phyloP scores from a whole-genome alignment of 2,113 vertebrate genomes.

The Pluvianellus socialis region DNA sequence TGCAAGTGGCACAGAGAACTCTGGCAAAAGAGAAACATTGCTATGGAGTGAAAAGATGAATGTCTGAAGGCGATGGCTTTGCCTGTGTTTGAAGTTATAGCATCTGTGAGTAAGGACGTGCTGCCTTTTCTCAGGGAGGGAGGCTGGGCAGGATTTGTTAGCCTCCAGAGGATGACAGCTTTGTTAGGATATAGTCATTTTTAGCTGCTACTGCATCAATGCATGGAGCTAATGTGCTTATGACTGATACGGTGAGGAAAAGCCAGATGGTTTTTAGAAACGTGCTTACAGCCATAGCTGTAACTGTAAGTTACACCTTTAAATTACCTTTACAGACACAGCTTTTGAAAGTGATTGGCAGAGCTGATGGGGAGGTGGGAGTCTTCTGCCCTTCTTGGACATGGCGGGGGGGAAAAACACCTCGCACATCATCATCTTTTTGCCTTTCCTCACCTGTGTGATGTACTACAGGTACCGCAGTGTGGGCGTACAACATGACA shows the following conservation, averaged over 20 bases:
- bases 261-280: background rate
- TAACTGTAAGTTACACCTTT: background rate
- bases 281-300: background rate
- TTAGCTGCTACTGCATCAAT: background rate
- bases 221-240: background rate
- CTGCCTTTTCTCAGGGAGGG: background rate
- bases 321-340: background rate
- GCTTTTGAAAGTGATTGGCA: background rate
- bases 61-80: background rate
- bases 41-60: background rate
- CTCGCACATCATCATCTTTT: background rate
- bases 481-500: accelerated
- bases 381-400: background rate
- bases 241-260: background rate
- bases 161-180: background rate
- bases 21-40: background rate
- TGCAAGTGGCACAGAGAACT: background rate
- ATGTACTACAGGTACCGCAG: background rate
- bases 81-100: background rate
- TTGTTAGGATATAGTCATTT: background rate
- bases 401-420: background rate
- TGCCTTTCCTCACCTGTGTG: background rate
- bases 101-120: background rate
- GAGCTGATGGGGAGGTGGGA: background rate
- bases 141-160: background rate